Conservation (phyloP, 2,797 vertebrate species). For the Peromyscus aztecus region DNA sequence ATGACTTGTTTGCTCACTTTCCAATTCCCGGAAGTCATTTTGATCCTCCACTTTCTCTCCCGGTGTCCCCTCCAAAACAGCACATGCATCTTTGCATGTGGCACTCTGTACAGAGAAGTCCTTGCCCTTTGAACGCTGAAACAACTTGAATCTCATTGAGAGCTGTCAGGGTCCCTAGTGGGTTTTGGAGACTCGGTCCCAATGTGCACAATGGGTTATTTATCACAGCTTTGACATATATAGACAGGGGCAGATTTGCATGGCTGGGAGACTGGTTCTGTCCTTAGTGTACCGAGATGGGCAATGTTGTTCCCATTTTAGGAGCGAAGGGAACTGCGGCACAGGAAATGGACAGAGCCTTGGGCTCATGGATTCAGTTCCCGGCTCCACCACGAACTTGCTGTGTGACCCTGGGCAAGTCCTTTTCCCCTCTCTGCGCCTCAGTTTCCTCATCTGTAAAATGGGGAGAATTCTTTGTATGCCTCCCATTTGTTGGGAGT, state of each 20-base stretch:
- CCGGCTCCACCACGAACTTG: slow-evolving; percentile 86
- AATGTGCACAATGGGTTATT: slow-evolving; percentile 51
- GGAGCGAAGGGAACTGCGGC: slow-evolving; percentile 86
- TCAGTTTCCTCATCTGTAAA: slow-evolving; percentile 86
- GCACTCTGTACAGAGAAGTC: slow-evolving; percentile 7
- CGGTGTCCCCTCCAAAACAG: slow-evolving; percentile 45
- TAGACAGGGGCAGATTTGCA: slow-evolving; percentile 80
- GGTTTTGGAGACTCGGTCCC: slow-evolving; percentile 75
- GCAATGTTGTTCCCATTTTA: slow-evolving; percentile 87
- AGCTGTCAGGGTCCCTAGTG: slow-evolving; percentile 49
- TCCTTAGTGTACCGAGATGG: slow-evolving; percentile 86
- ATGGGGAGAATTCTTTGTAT: slow-evolving; percentile 81
- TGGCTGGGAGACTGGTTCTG: slow-evolving; percentile 83
- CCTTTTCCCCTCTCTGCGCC: slow-evolving; percentile 85
- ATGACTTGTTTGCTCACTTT: slow-evolving; percentile 56
- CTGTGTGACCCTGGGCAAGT: slow-evolving; percentile 87
- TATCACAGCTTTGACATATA: slow-evolving; percentile 7
- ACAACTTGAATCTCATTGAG: slow-evolving; percentile 38
- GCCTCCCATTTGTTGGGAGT: slow-evolving; percentile 77
- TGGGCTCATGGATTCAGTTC: slow-evolving; percentile 86
- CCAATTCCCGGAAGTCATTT: slow-evolving; percentile 55
- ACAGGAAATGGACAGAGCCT: slow-evolving; percentile 87
- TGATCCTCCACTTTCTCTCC: slow-evolving; percentile 58
- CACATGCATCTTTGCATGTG: slow-evolving; percentile 73
- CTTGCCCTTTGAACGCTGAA: slow-evolving; percentile 47